Conservation (phyloP, 2,797 vertebrate genomes). For the Syngnathus rostellatus region DNA sequence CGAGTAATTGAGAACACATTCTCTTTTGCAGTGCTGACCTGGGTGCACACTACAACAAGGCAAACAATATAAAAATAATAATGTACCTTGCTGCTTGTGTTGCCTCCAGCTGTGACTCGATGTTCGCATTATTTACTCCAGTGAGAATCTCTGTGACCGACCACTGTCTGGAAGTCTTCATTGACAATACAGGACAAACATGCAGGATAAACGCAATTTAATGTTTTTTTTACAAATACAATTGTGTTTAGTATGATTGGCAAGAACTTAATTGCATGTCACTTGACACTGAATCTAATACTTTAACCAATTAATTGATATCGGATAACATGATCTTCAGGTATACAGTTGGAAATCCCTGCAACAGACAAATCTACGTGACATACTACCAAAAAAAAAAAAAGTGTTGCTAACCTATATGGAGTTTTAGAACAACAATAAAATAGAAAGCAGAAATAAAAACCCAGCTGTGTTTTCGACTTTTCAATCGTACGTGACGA, state of each 20-base stretch:
- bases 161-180: slow-evolving; percentile 76
- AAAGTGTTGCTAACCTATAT: neutral
- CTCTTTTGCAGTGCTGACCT: no score
- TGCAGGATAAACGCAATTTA: neutral
- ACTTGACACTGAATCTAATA: neutral
- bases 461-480: neutral
- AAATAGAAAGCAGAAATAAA: neutral
- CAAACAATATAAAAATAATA: neutral
- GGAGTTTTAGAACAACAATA: neutral
- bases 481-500: neutral
- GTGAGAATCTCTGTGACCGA: slow-evolving; percentile 86
- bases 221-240: neutral
- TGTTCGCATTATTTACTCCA: slow-evolving; percentile 73
- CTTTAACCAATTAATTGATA: neutral
- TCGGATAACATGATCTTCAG: neutral
- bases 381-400: neutral
- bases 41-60: no score
- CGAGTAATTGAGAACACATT: no score
- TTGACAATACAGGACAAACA: neutral
- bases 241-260: neutral
- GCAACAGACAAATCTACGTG: neutral
- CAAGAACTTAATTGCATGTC: neutral
- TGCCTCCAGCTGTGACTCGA: slow-evolving; percentile 83
- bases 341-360: neutral
- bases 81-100: slow-evolving; percentile 93